Conservation (phyloP, 2,888 invertebrate species). For the Melinaea marsaeus region DNA sequence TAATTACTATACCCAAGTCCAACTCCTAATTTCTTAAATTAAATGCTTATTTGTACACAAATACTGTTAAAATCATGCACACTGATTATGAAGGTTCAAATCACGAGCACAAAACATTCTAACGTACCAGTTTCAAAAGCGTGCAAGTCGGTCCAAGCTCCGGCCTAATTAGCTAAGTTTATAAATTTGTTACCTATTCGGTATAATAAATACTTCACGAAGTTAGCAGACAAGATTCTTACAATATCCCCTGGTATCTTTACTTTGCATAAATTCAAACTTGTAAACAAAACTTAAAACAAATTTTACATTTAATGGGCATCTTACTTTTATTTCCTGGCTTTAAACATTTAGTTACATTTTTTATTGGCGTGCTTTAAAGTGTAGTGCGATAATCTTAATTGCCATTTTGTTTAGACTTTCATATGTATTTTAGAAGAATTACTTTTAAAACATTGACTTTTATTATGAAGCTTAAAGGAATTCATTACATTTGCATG, state of each 20-base stretch:
- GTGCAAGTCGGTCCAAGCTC: slow-evolving; percentile 59
- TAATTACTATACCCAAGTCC: too few species aligned
- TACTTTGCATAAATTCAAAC: slow-evolving; percentile 32
- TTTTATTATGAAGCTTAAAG: background rate
- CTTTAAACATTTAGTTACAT: slow-evolving; percentile 13
- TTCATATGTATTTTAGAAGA: slow-evolving; percentile 9
- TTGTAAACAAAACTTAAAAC: slow-evolving; percentile 27
- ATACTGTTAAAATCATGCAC: slow-evolving; percentile 27
- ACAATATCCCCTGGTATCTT: slow-evolving; percentile 55
- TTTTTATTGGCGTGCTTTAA: slow-evolving; percentile 15
- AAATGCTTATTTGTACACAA: slow-evolving; percentile 4
- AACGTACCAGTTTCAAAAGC: slow-evolving; percentile 54
- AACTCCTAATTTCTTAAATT: slow-evolving; percentile 1
- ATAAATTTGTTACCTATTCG: too few species aligned
- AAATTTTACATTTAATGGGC: slow-evolving; percentile 21
- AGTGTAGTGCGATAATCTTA: slow-evolving; percentile 9
- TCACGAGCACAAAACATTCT: slow-evolving; percentile 60
- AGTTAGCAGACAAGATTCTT: too few species aligned
- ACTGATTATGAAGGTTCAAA: slow-evolving; percentile 63
- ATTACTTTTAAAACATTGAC: background rate
- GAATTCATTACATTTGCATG: too few species aligned
- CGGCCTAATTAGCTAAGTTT: slow-evolving; percentile 45
- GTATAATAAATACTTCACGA: too few species aligned
- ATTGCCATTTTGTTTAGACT: slow-evolving; percentile 15
- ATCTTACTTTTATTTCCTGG: background rate